phyloP scores from a whole-genome alignment of 2,797 vertebrate genomes.

The Helicolenus hilgendorfi region DNA sequence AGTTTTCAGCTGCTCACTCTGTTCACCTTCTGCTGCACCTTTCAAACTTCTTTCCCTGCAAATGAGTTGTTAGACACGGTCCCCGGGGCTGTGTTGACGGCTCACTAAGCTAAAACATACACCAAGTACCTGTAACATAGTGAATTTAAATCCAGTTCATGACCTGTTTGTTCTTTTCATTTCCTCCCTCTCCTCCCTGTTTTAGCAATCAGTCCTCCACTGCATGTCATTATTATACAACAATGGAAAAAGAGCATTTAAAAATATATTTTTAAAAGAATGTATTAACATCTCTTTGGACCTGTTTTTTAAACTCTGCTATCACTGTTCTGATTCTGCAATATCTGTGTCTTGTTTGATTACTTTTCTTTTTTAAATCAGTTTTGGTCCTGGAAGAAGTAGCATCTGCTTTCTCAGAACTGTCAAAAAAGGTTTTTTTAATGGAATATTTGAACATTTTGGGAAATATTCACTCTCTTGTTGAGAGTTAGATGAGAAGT shows the following conservation, averaged over 20 bases:
- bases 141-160: slow-evolving; percentile 42
- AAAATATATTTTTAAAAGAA: not conserved
- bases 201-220: not conserved
- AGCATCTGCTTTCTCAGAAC: not conserved
- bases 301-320: not conserved
- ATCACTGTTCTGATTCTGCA: not conserved
- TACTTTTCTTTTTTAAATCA: not conserved
- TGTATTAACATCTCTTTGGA: not conserved
- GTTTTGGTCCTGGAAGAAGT: not conserved
- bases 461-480: not conserved
- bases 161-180: slow-evolving; percentile 27
- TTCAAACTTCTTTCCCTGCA: slow-evolving; percentile 50
- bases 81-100: slow-evolving; percentile 34
- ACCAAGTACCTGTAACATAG: slow-evolving; percentile 26
- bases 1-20: slow-evolving; percentile 35
- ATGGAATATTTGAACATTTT: not conserved
- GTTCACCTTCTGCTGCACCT: slow-evolving; percentile 41
- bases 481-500: not conserved
- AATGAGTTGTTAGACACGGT: slow-evolving; percentile 44
- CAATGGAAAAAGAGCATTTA: not conserved
- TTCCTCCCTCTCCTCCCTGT: not conserved
- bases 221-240: not conserved
- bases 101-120: slow-evolving; percentile 48
- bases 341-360: not conserved
- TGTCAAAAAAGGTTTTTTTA: not conserved